These are phyloP conservation scores for Ophioderma brevispina DNA, from an alignment of 35 echinoderm and acorn worm genomes.

Conservation along the genomic window DNA sequence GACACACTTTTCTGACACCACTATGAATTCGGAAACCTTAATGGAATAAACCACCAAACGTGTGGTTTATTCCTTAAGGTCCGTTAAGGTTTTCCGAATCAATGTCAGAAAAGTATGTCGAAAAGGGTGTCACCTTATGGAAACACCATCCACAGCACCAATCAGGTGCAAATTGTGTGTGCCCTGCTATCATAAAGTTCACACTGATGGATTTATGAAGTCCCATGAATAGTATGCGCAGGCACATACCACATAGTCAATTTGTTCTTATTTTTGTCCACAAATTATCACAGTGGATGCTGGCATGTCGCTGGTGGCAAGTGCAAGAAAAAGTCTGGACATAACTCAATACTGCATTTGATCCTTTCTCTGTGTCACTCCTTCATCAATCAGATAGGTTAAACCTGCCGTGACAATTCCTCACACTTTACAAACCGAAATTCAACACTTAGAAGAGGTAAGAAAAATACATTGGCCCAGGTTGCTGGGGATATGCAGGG, in stretches of 20 bases:
- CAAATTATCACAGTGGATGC: constrained; percentile 55
- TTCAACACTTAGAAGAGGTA: constrained; percentile 21
- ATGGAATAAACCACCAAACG: too few species aligned
- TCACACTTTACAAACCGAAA: constrained; percentile 57
- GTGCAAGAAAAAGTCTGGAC: constrained; percentile 40
- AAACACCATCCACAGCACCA: too few species aligned
- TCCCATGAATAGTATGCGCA: not conserved
- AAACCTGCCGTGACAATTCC: constrained; percentile 27
- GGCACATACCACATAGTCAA: too few species aligned
- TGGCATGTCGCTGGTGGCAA: constrained; percentile 11
- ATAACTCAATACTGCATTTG: too few species aligned
- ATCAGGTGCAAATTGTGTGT: constrained; percentile 81
- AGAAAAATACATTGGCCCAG: constrained; percentile 43
- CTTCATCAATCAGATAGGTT: constrained; percentile 70
- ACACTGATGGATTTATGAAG: constrained; percentile 31
- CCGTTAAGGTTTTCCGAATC: too few species aligned
- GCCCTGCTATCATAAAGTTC: constrained; percentile 52
- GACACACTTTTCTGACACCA: too few species aligned
- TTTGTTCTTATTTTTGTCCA: constrained; percentile 67
- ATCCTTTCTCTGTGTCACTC: too few species aligned
- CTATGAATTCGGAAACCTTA: too few species aligned
- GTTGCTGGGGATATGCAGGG: constrained; percentile 16
- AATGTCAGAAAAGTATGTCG: too few species aligned
- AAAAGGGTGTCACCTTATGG: too few species aligned
- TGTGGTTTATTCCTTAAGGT: too few species aligned